Evolutionary conservation across 2,113 vertebrate genomes (phyloP).

Genomic region (Lagenorhynchus albirostris): DNA sequence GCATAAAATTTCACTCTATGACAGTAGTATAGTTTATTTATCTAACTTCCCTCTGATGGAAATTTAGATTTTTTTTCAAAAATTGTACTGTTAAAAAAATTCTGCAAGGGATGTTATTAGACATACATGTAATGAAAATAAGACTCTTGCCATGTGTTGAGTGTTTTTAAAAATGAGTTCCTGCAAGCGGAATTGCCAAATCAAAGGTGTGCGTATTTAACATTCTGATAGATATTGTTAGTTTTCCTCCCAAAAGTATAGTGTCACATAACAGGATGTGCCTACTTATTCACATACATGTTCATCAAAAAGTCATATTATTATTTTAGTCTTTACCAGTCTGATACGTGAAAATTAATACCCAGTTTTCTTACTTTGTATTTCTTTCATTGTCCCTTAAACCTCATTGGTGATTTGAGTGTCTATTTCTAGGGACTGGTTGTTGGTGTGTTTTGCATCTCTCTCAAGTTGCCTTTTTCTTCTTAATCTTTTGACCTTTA

Average conservation of each 20-base stretch:
- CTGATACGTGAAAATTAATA: not conserved
- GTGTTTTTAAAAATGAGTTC: not conserved
- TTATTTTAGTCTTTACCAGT: too few relatives aligned
- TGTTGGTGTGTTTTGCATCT: not conserved
- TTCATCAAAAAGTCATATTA: not conserved
- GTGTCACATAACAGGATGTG: too few relatives aligned
- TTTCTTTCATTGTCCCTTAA: not conserved
- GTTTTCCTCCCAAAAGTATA: not conserved
- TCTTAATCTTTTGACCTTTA: not conserved
- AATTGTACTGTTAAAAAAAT: not conserved
- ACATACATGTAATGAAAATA: not conserved
- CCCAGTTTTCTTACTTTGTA: fast-evolving
- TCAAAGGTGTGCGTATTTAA: fast-evolving
- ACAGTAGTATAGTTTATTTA: too few relatives aligned
- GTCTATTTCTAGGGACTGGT: too few relatives aligned
- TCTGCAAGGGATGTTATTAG: not conserved
- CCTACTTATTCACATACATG: not conserved
- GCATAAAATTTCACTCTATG: too few relatives aligned
- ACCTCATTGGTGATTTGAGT: not conserved
- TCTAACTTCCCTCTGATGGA: not conserved
- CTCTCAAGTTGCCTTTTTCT: not conserved
- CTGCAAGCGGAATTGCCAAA: not conserved
- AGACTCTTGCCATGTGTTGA: too few relatives aligned
- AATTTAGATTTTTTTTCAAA: not conserved
- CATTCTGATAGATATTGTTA: not conserved